Percentiles rank a stretch among this genome's conserved stretches.
Evolutionary conservation across 2,797 vertebrate species (phyloP).

Genomic region (Channallabes apus): DNA sequence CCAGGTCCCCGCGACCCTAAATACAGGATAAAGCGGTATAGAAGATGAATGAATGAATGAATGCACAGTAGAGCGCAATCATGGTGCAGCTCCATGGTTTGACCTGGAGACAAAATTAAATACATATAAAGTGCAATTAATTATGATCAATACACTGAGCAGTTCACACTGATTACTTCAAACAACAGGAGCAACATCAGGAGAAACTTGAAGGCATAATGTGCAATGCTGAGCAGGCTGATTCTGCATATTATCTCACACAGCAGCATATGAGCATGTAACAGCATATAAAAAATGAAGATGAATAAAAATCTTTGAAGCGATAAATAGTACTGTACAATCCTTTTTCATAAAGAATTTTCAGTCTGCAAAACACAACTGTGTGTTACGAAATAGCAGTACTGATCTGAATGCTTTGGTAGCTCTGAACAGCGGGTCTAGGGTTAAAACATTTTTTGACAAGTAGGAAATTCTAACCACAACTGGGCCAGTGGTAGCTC

Average conservation of each 20-base stretch:
- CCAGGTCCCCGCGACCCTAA: no score
- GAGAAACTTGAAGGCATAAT: not conserved
- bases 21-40: no score
- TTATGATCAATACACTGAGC: slow-evolving; percentile 6
- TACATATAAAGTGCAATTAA: not conserved
- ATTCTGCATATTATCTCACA: not conserved
- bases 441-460: not conserved
- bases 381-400: not conserved
- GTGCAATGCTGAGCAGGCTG: not conserved
- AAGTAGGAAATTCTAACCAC: not conserved
- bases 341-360: not conserved
- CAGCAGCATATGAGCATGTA: not conserved
- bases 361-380: not conserved
- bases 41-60: no score
- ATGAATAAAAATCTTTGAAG: not conserved
- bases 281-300: not conserved
- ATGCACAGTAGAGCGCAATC: no score
- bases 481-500: not conserved
- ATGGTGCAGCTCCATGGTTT: no score
- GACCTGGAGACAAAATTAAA: no score
- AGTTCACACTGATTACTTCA: slow-evolving; percentile 1
- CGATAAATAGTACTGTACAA: not conserved
- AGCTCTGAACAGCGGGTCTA: not conserved
- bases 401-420: not conserved
- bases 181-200: not conserved